Evolutionary conservation across 2,797 vertebrate species (phyloP).

Genomic region (Hemitrygon akajei): DNA sequence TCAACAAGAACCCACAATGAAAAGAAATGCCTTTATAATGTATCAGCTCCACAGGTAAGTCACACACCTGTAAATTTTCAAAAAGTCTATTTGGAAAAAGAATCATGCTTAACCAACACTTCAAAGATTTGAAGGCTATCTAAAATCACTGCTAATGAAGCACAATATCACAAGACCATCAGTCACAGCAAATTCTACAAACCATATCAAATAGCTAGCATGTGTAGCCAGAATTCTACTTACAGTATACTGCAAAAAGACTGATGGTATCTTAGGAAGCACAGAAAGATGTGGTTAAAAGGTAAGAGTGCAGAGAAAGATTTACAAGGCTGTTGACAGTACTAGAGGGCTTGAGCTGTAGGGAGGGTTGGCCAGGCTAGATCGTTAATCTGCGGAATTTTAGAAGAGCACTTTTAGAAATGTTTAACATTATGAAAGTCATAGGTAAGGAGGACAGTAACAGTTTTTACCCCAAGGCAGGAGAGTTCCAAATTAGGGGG

Average conservation of each 20-base stretch:
- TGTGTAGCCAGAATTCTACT: background rate
- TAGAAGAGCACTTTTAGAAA: no score
- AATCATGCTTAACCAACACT: background rate
- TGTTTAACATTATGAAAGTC: no score
- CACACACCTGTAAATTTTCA: background rate
- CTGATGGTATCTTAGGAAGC: background rate
- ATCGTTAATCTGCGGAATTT: no score
- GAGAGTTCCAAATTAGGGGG: no score
- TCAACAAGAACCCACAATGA: constrained; percentile 15
- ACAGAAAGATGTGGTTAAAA: no score
- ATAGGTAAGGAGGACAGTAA: no score
- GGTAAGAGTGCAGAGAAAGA: no score
- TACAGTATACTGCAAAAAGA: background rate
- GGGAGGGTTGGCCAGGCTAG: no score
- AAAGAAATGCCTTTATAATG: background rate
- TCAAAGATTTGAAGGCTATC: background rate
- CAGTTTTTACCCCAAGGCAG: no score
- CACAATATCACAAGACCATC: constrained; percentile 12
- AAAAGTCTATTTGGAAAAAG: background rate
- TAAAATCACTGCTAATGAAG: background rate
- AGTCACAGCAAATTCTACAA: background rate
- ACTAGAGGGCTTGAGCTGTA: no score
- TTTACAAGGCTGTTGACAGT: no score
- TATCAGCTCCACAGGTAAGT: background rate
- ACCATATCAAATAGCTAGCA: constrained; percentile 4